phyloP scores from a whole-genome alignment of 2,888 invertebrate genomes.

The Schizaphis graminum region DNA sequence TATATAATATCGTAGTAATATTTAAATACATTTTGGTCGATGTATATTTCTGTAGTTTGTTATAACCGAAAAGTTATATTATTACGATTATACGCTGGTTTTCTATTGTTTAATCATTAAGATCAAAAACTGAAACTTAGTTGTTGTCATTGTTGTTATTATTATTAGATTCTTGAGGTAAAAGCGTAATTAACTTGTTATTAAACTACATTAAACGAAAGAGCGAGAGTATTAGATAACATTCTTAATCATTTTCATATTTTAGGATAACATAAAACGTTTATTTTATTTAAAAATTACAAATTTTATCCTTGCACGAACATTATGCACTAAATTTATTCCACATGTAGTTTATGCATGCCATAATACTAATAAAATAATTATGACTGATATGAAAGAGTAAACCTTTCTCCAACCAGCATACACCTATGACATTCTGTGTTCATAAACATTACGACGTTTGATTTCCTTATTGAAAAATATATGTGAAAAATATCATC shows the following conservation, averaged over 20 bases:
- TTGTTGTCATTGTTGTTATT: not conserved
- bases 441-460: not conserved
- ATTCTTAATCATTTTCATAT: slow-evolving; percentile 11
- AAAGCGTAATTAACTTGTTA: not conserved
- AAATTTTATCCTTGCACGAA: not conserved
- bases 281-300: not conserved
- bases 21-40: not conserved
- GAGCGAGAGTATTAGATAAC: too few species aligned
- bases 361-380: not conserved
- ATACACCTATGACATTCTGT: not conserved
- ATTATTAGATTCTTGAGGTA: not conserved
- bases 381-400: not conserved
- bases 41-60: not conserved
- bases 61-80: not conserved
- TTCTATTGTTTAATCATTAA: not conserved
- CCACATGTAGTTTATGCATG: not conserved
- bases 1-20: not conserved
- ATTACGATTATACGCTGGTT: not conserved
- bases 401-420: not conserved
- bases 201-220: not conserved
- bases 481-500: not conserved
- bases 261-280: not conserved
- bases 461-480: not conserved
- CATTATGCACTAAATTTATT: not conserved
- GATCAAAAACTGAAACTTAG: not conserved